Percentiles rank a stretch among this genome's conserved stretches.
Conservation (phyloP, 2,113 vertebrate species). For the Heterochromis multidens region DNA sequence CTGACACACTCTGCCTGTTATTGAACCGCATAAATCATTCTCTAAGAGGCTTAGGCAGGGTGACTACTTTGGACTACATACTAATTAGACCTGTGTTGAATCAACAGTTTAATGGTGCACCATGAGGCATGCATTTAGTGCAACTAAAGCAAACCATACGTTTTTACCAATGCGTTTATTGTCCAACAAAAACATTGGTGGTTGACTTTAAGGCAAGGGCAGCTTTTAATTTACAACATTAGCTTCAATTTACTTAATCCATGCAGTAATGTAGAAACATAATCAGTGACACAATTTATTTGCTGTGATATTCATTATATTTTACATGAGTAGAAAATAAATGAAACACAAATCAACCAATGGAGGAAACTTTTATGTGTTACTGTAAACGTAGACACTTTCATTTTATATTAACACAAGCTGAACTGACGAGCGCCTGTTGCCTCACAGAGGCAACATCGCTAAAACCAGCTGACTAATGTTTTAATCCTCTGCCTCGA, state of each 20-base stretch:
- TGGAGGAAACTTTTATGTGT: neutral
- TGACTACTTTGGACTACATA: neutral
- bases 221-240: constrained; percentile 54
- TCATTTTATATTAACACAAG: neutral
- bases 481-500: neutral
- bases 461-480: constrained; percentile 10
- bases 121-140: neutral
- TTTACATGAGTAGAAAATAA: constrained; percentile 53
- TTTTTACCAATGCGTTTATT: constrained; percentile 62
- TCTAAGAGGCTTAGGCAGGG: neutral
- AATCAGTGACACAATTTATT: constrained; percentile 45
- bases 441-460: constrained; percentile 64
- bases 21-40: constrained; percentile 1
- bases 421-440: constrained; percentile 7
- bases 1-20: neutral
- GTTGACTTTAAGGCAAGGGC: constrained; percentile 42
- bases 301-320: constrained; percentile 56
- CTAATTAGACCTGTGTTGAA: constrained; percentile 1
- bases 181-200: constrained; percentile 51
- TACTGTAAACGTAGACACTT: constrained; percentile 2
- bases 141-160: constrained; percentile 13
- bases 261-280: constrained; percentile 63
- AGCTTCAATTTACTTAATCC: constrained; percentile 9
- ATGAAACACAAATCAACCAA: constrained; percentile 17
- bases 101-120: constrained; percentile 1